A percentile compares a stretch with the other conserved stretches of the same genome.
These are phyloP conservation scores for Crocodylus rhombifer DNA, from an alignment of 2,797 vertebrate species.

Conservation along the genomic window DNA sequence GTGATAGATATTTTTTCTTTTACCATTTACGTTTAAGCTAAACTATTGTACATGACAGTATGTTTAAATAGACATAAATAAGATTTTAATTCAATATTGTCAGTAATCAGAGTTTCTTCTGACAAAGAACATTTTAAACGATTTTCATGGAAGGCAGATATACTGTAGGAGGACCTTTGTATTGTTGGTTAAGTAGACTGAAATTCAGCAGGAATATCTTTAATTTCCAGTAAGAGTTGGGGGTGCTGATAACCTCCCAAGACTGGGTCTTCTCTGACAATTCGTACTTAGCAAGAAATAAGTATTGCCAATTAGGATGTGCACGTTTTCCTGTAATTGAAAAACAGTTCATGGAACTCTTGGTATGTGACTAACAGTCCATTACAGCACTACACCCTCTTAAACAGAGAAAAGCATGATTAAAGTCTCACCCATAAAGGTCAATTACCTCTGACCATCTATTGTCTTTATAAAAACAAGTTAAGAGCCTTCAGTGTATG, in stretches of 20 bases:
- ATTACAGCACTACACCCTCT: constrained; percentile 66
- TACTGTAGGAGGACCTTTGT: background rate
- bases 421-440: constrained; percentile 54
- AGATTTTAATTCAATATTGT: background rate
- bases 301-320: constrained; percentile 61
- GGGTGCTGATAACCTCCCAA: background rate
- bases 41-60: background rate
- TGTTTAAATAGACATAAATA: background rate
- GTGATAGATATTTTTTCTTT: background rate
- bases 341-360: constrained; percentile 59
- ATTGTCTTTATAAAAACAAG: constrained; percentile 44
- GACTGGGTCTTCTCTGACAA: constrained; percentile 25
- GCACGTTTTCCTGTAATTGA: constrained; percentile 67
- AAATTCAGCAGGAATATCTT: background rate
- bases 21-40: background rate
- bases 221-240: background rate
- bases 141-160: background rate
- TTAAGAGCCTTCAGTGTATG: constrained; percentile 48
- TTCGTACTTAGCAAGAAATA: constrained; percentile 43
- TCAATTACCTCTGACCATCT: constrained; percentile 51
- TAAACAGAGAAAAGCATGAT: constrained; percentile 23
- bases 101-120: background rate
- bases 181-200: background rate
- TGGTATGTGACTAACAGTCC: constrained; percentile 69
- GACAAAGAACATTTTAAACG: background rate